Conservation (phyloP, 1,140 invertebrate genomes). For the Orchesella cincta region DNA sequence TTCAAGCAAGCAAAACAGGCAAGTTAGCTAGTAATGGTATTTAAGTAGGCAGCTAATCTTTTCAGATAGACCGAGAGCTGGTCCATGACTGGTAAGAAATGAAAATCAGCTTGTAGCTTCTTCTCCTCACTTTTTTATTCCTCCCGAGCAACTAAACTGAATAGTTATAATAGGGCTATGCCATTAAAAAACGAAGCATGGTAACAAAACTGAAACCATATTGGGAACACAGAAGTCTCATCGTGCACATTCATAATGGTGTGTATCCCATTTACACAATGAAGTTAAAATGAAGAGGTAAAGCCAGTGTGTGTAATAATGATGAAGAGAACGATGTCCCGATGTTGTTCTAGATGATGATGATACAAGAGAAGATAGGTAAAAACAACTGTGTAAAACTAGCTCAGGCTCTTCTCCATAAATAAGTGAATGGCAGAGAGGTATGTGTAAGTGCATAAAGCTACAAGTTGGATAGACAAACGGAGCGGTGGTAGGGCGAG, state of each 20-base stretch:
- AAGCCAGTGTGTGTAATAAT: not conserved
- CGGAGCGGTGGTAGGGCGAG: no score
- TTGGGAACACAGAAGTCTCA: slow-evolving; percentile 18
- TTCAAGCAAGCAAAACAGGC: not conserved
- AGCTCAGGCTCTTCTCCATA: not conserved
- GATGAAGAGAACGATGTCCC: not conserved
- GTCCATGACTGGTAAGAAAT: not conserved
- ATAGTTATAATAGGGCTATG: not conserved
- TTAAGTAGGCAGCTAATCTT: slow-evolving; percentile 16
- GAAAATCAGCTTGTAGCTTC: not conserved
- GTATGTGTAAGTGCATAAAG: not conserved
- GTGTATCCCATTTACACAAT: not conserved
- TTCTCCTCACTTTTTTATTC: not conserved
- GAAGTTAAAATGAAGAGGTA: not conserved
- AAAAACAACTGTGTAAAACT: not conserved
- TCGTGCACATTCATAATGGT: not conserved
- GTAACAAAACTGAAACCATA: not conserved
- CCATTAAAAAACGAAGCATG: not conserved
- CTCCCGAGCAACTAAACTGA: not conserved
- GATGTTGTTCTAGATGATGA: slow-evolving; percentile 12
- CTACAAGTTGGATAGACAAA: no score
- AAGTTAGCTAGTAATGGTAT: slow-evolving; percentile 10
- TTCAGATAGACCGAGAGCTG: not conserved
- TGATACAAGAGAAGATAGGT: slow-evolving; percentile 19
- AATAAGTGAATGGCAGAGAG: slow-evolving; percentile 1